Conservation (phyloP, 2,113 vertebrate genomes). For the Lophura nycthemera region DNA sequence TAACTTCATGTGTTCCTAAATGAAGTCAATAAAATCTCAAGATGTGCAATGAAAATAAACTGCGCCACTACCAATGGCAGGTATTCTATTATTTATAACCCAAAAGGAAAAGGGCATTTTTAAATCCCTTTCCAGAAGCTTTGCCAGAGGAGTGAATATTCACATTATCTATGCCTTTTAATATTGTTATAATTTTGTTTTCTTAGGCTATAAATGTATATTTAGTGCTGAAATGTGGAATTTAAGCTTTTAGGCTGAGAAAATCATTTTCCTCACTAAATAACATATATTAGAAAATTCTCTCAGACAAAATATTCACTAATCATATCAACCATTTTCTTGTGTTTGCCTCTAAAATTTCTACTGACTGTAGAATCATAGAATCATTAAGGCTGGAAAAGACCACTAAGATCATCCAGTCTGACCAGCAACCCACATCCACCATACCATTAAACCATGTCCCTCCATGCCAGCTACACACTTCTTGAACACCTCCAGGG, state of each 20-base stretch:
- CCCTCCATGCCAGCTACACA: no score
- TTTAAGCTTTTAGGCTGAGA: background rate
- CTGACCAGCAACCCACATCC: no score
- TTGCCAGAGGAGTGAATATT: background rate
- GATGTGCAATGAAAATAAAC: conserved; percentile 29
- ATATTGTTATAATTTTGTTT: background rate
- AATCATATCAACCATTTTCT: background rate
- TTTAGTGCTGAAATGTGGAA: background rate
- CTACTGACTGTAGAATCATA: background rate
- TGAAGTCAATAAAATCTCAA: conserved; percentile 8
- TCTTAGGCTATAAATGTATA: background rate
- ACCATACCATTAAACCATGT: no score
- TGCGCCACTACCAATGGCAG: background rate
- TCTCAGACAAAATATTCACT: conserved; percentile 25
- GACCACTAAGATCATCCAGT: no score
- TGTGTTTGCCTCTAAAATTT: conserved; percentile 11
- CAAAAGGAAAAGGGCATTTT: conserved; percentile 11
- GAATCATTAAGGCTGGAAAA: no score
- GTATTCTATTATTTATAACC: conserved; percentile 1
- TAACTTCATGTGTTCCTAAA: background rate
- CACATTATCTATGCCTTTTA: background rate
- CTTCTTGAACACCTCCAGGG: no score
- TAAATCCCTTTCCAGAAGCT: conserved; percentile 8
- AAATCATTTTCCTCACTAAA: background rate
- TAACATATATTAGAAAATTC: conserved; percentile 27